Conservation (phyloP, 2,113 vertebrate species). For the Hyperopisus bebe region DNA sequence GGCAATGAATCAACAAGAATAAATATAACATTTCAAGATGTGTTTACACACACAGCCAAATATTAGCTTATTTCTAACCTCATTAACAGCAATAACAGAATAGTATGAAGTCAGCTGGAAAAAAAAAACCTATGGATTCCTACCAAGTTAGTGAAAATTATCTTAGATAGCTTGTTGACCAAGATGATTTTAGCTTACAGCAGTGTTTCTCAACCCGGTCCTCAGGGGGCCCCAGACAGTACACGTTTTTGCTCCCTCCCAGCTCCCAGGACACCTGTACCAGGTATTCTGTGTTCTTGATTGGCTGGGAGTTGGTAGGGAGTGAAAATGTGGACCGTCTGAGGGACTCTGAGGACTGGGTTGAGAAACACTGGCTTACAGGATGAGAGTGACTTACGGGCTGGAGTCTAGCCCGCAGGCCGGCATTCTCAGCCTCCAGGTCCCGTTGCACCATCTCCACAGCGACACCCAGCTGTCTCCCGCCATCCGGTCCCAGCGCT, state of each 20-base stretch:
- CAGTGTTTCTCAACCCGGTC: background rate
- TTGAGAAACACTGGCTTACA: background rate
- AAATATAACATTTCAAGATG: background rate
- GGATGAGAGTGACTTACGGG: conserved; percentile 53
- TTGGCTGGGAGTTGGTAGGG: background rate
- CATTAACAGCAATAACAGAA: background rate
- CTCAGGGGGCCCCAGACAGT: background rate
- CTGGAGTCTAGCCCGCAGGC: conserved; percentile 52
- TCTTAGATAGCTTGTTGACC: background rate
- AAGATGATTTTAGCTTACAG: background rate
- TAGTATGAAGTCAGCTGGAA: background rate
- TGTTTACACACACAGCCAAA: background rate
- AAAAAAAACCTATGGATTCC: background rate
- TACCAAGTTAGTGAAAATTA: background rate
- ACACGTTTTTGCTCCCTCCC: background rate
- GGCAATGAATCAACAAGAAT: background rate
- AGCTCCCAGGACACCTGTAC: background rate
- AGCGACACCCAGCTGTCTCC: conserved; percentile 38
- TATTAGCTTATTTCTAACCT: background rate
- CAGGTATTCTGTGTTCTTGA: background rate
- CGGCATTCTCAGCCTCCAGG: conserved; percentile 47
- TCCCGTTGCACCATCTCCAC: conserved; percentile 47
- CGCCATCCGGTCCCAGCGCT: conserved; percentile 12
- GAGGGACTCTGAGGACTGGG: background rate
- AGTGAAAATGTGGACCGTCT: background rate